These are phyloP conservation scores for Epinotia brunnichana DNA, from an alignment of 2,888 invertebrate species.

Conservation along the genomic window DNA sequence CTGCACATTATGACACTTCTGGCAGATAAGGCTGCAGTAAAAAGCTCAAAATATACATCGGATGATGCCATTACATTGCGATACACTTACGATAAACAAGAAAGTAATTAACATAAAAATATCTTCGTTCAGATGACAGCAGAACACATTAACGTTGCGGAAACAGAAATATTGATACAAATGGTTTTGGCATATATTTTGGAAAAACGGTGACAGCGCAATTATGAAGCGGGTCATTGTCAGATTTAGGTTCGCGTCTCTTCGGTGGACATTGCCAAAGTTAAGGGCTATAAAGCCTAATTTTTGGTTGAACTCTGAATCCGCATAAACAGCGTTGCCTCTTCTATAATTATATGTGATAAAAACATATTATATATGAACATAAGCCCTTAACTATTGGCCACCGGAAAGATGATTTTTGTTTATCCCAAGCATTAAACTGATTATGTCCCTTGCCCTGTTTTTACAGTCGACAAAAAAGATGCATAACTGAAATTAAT, in stretches of 20 bases:
- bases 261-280: too few species aligned
- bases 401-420: too few species aligned
- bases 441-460: background rate
- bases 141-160: background rate
- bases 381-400: too few species aligned
- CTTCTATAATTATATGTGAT: too few species aligned
- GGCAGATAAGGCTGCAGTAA: conserved; percentile 2
- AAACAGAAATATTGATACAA: background rate
- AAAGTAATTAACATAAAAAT: conserved; percentile 12
- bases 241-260: too few species aligned
- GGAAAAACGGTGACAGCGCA: background rate
- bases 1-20: conserved; percentile 9
- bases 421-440: background rate
- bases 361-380: too few species aligned
- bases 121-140: background rate
- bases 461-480: background rate
- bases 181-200: background rate
- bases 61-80: conserved; percentile 11
- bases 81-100: background rate
- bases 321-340: too few species aligned
- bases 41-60: conserved; percentile 16
- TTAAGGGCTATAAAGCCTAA: too few species aligned
- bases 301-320: too few species aligned
- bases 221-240: too few species aligned
- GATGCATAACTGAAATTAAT: background rate